Evolutionary conservation across 2,888 invertebrate species (phyloP).

Genomic region (Macrosoma leucophasiata): DNA sequence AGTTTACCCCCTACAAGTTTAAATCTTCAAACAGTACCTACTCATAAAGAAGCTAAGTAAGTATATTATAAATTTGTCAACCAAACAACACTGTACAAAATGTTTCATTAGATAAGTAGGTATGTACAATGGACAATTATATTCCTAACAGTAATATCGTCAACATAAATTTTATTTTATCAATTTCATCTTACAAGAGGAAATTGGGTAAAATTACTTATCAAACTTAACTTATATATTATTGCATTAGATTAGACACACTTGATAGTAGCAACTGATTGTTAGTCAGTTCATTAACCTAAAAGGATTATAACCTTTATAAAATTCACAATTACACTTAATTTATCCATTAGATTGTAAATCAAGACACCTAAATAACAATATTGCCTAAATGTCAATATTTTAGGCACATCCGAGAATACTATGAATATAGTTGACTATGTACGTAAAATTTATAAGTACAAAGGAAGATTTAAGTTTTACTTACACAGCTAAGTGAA

Average conservation of each 20-base stretch:
- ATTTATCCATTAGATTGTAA: constrained; percentile 21
- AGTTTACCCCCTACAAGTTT: too few species aligned
- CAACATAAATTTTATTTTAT: too few species aligned
- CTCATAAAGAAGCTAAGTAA: too few species aligned
- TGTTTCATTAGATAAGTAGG: too few species aligned
- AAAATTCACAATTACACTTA: constrained; percentile 15
- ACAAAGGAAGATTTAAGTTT: constrained; percentile 66
- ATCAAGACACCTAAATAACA: constrained; percentile 33
- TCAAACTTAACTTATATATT: background rate
- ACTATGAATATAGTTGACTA: constrained; percentile 52
- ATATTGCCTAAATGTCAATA: constrained; percentile 55
- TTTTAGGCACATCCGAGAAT: constrained; percentile 69
- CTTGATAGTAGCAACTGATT: background rate
- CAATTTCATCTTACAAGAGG: too few species aligned
- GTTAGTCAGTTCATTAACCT: background rate
- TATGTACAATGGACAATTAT: too few species aligned
- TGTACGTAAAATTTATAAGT: constrained; percentile 54
- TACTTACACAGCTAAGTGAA: constrained; percentile 44
- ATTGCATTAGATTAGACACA: background rate
- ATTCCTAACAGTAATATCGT: too few species aligned
- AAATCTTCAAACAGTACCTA: too few species aligned
- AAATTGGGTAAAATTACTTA: too few species aligned
- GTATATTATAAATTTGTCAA: too few species aligned
- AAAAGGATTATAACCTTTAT: too few species aligned
- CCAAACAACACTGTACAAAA: too few species aligned